Conservation (phyloP, 1,140 invertebrate genomes). For the Meloidogyne exigua region DNA sequence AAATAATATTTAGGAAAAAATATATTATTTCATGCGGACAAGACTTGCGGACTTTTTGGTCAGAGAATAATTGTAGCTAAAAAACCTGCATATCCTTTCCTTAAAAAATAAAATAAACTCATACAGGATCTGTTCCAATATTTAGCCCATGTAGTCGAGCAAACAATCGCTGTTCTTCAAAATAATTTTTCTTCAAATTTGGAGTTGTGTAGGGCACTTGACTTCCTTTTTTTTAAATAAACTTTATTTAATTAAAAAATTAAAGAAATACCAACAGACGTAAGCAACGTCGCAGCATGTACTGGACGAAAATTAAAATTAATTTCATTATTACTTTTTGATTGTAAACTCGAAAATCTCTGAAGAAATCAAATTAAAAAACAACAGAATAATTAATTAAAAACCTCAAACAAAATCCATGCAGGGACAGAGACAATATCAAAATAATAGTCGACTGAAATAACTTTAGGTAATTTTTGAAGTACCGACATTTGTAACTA, state of each 20-base stretch:
- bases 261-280: constrained; percentile 12
- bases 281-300: constrained; percentile 8
- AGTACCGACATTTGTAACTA: not conserved
- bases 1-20: no score
- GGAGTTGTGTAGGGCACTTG: constrained; percentile 12
- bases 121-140: constrained; percentile 12
- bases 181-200: constrained; percentile 13
- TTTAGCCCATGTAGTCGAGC: constrained; percentile 12
- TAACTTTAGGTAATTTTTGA: not conserved
- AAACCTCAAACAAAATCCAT: constrained; percentile 19
- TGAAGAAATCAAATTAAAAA: constrained; percentile 3
- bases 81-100: no score
- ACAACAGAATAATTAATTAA: not conserved
- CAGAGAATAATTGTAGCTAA: no score
- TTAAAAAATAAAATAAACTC: not conserved
- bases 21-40: no score
- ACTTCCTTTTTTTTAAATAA: not conserved
- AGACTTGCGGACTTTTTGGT: no score
- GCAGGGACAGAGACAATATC: constrained; percentile 16
- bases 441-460: constrained; percentile 14
- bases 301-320: constrained; percentile 11
- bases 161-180: constrained; percentile 11
- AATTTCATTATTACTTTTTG: not conserved
- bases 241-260: not conserved
- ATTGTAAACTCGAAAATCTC: not conserved